These are phyloP conservation scores for Centruroides vittatus DNA, from an alignment of 1,140 invertebrate species.

Conservation along the genomic window DNA sequence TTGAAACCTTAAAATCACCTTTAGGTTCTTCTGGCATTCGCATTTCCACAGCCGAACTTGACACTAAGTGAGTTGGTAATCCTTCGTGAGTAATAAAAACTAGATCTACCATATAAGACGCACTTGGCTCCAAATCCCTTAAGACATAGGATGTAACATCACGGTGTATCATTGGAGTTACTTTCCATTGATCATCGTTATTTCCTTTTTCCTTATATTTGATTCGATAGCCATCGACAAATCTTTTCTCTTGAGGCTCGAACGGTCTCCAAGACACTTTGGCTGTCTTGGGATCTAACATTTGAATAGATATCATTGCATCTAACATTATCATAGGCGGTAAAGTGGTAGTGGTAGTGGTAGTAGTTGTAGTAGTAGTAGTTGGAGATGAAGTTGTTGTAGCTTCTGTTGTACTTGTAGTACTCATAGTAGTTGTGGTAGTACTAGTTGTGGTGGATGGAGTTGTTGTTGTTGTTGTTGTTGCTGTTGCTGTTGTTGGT, in stretches of 20 bases:
- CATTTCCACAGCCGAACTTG: constrained; percentile 47
- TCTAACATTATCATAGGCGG: constrained; percentile 51
- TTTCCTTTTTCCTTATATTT: constrained; percentile 50
- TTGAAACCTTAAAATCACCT: not conserved
- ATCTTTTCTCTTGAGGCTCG: constrained; percentile 55
- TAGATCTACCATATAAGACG: constrained; percentile 57
- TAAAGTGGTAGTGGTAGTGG: constrained; percentile 35
- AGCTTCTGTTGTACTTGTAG: no score
- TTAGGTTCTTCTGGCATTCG: constrained; percentile 32
- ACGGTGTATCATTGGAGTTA: constrained; percentile 58
- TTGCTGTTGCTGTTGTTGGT: no score
- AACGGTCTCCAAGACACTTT: constrained; percentile 68
- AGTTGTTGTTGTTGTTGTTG: no score
- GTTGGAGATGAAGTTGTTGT: not conserved
- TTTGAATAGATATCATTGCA: constrained; percentile 49
- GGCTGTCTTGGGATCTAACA: constrained; percentile 60
- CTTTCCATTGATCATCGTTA: constrained; percentile 23
- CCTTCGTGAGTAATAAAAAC: constrained; percentile 56
- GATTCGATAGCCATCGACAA: constrained; percentile 53
- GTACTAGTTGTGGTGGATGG: no score
- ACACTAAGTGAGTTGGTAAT: constrained; percentile 52
- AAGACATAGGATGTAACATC: constrained; percentile 53
- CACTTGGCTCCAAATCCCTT: constrained; percentile 51
- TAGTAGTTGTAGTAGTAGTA: constrained; percentile 17
- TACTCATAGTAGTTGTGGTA: no score